phyloP scores from a whole-genome alignment of 2,888 invertebrate genomes.

The Erebia ligea region DNA sequence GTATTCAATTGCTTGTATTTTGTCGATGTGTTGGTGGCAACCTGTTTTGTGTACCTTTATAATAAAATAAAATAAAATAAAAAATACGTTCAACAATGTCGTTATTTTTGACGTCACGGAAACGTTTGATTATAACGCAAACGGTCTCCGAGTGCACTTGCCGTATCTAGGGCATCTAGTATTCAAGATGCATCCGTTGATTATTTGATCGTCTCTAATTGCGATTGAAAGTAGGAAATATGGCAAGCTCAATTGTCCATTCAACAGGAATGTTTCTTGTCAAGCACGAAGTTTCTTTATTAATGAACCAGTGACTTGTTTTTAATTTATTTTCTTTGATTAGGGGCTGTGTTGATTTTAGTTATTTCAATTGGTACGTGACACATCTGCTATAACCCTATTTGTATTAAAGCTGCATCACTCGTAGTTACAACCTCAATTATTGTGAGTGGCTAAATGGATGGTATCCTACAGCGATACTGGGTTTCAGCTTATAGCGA shows the following conservation, averaged over 20 bases:
- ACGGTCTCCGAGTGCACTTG: slow-evolving; percentile 35
- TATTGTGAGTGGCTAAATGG: no score
- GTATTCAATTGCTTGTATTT: no score
- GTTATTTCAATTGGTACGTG: no score
- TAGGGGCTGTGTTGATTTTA: not conserved
- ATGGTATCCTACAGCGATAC: no score
- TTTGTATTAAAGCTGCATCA: no score
- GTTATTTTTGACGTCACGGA: slow-evolving; percentile 22
- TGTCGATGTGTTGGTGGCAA: no score
- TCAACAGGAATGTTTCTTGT: not conserved
- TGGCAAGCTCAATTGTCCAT: slow-evolving; percentile 8
- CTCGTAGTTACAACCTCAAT: no score
- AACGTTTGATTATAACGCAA: slow-evolving; percentile 28
- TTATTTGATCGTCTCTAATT: slow-evolving; percentile 39
- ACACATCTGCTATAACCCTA: no score
- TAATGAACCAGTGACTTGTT: not conserved
- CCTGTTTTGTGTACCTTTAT: no score
- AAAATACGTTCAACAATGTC: not conserved
- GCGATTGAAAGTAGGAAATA: slow-evolving; percentile 31
- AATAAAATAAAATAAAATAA: no score
- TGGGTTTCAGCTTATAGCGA: no score
- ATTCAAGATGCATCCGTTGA: slow-evolving; percentile 39
- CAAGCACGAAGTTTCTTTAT: not conserved
- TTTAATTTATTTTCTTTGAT: not conserved
- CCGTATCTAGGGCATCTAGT: slow-evolving; percentile 40